Conservation (phyloP, 2,113 vertebrate genomes). For the Casuarius casuarius region DNA sequence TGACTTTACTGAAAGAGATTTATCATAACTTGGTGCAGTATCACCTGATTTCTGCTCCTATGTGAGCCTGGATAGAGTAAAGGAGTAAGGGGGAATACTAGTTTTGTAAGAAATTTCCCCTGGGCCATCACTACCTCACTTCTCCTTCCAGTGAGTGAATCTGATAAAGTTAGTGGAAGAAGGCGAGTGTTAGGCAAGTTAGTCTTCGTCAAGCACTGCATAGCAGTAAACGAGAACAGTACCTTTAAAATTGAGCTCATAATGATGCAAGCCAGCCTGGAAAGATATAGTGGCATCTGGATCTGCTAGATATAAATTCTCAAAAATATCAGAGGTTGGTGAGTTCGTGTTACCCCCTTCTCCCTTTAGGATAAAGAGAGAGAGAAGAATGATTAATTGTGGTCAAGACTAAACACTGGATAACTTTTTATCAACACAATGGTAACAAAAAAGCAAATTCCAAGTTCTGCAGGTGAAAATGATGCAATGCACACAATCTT, state of each 20-base stretch:
- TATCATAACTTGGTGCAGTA: neutral
- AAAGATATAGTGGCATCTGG: conserved; percentile 64
- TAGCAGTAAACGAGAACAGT: neutral
- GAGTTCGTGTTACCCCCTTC: conserved; percentile 57
- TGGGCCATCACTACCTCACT: neutral
- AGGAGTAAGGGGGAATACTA: neutral
- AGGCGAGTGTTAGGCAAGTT: neutral
- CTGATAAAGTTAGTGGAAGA: neutral
- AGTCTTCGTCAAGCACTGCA: neutral
- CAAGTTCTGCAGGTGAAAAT: neutral
- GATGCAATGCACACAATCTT: neutral
- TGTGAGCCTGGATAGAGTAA: neutral
- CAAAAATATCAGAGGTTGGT: conserved; percentile 78
- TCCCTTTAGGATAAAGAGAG: conserved; percentile 60
- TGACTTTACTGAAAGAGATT: neutral
- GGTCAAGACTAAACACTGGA: neutral
- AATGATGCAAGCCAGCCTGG: conserved; percentile 74
- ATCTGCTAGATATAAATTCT: conserved; percentile 77
- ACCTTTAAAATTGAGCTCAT: conserved; percentile 87
- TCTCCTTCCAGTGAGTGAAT: neutral
- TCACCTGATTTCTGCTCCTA: neutral
- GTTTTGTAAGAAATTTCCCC: neutral
- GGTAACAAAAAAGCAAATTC: neutral
- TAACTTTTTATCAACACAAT: neutral
- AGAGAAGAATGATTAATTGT: neutral